Evolutionary conservation across 1,140 invertebrate genomes (phyloP).

Genomic region (Bombus ignitus): DNA sequence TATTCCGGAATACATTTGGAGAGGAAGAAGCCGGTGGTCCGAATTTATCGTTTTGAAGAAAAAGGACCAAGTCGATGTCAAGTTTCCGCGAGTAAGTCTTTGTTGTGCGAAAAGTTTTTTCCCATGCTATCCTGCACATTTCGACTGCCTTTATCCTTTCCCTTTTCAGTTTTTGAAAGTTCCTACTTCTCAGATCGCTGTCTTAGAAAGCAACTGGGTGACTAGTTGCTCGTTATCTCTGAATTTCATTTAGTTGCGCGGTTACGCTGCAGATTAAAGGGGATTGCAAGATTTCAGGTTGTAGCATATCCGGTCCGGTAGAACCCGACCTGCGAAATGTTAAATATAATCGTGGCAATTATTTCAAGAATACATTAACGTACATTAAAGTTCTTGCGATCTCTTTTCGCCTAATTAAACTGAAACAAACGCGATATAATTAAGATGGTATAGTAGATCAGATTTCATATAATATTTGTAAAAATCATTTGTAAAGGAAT

Average conservation of each 20-base stretch:
- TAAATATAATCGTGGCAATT: neutral
- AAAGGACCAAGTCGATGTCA: neutral
- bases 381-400: accelerated
- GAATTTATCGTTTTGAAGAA: neutral
- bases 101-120: too few relatives aligned
- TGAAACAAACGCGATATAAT: too few relatives aligned
- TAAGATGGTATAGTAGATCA: too few relatives aligned
- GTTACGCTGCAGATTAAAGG: neutral
- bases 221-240: neutral
- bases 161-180: too few relatives aligned
- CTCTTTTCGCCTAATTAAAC: neutral
- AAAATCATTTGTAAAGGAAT: too few relatives aligned
- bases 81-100: neutral
- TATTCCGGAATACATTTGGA: conserved; percentile 21
- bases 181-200: too few relatives aligned
- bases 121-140: too few relatives aligned
- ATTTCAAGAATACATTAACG: neutral
- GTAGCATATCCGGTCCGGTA: neutral
- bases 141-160: neutral
- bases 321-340: neutral
- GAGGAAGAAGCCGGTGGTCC: neutral
- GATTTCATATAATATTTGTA: too few relatives aligned
- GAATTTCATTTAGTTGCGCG: neutral
- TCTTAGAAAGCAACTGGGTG: neutral
- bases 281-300: neutral